Base-by-base conservation (phyloP, 2,797 vertebrate species). In the Chanos chanos region DNA sequence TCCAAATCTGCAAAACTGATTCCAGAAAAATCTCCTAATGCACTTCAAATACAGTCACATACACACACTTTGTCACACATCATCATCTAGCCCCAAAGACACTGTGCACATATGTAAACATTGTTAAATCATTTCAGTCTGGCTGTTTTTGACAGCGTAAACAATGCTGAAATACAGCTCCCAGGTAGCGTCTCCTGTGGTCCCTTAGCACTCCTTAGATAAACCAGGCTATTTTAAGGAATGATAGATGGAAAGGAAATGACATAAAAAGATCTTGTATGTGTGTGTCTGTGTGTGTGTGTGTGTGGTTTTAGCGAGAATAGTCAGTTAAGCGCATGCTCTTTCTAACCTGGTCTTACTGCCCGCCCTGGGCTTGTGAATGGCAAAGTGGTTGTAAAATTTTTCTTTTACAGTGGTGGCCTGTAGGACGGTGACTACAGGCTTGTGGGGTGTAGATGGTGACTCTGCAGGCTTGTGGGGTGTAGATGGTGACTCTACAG, bases 261-360 rank as follows among this genome's bases (percentile, higher is more conserved):
- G n/a, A n/a, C n/a, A n/a, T n/a, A n/a, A n/a, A n/a, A n/a, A n/a
- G n/a, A n/a, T n/a, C n/a, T n/a, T n/a, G n/a, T n/a, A n/a, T n/a
- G n/a, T n/a, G n/a, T n/a, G n/a, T n/a, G n/a, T n/a, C n/a, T n/a
- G n/a, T n/a, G n/a, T n/a, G n/a, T n/a, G n/a, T n/a, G n/a, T n/a
- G n/a, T n/a, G n/a, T n/a, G n/a, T n/a, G n/a, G n/a, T n/a, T n/a
- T n/a, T 19, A 9, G 39, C 3, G 49, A 47, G 62, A 64, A 71
- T 2, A 68, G 64, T 69, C 59, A 73, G 65, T 16, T 45, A 47
- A 50, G 60, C 77, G 66, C 12, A 45, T 76, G 71, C 63, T 71
- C 58, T 83, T 86, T 85, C 81, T 71, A 50, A 68, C 70, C 58
- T 71, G 83, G 81, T 82, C 60, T 77, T 78, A 79, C 72, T 72